A percentile compares a stretch with the other conserved stretches of the same genome.
These are phyloP conservation scores for Bombus ignitus DNA, from an alignment of 1,140 invertebrate species.

Conservation along the genomic window DNA sequence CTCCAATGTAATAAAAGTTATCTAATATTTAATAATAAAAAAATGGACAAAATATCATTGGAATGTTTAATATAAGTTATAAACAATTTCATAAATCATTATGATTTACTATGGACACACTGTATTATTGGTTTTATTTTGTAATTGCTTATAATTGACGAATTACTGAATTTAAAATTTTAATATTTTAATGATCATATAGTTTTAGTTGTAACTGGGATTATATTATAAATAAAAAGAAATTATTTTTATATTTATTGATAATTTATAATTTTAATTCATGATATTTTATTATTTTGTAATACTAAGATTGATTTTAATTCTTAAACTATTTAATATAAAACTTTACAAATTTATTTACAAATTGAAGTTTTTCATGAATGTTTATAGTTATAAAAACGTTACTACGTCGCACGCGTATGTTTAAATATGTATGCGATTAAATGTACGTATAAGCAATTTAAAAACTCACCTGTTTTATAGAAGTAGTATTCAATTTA, in stretches of 20 bases:
- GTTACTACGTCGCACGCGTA: not conserved
- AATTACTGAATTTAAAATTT: not conserved
- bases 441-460: not conserved
- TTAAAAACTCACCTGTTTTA: constrained; percentile 35
- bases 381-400: not conserved
- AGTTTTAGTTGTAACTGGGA: not conserved
- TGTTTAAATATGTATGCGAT: not conserved
- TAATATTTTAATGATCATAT: not conserved
- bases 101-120: not conserved
- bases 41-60: not conserved
- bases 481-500: not conserved
- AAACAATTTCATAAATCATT: too few species aligned
- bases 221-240: not conserved
- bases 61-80: not conserved
- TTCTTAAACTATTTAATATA: not conserved
- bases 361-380: not conserved
- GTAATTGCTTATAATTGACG: not conserved
- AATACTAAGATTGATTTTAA: not conserved
- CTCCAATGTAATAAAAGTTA: constrained; percentile 24
- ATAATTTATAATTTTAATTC: not conserved
- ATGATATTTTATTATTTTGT: not conserved
- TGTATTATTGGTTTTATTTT: not conserved
- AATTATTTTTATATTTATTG: not conserved
- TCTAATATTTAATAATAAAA: constrained; percentile 23
- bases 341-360: not conserved